Evolutionary conservation across 2,113 vertebrate species (phyloP).

Genomic region (Leptosomus discolor): DNA sequence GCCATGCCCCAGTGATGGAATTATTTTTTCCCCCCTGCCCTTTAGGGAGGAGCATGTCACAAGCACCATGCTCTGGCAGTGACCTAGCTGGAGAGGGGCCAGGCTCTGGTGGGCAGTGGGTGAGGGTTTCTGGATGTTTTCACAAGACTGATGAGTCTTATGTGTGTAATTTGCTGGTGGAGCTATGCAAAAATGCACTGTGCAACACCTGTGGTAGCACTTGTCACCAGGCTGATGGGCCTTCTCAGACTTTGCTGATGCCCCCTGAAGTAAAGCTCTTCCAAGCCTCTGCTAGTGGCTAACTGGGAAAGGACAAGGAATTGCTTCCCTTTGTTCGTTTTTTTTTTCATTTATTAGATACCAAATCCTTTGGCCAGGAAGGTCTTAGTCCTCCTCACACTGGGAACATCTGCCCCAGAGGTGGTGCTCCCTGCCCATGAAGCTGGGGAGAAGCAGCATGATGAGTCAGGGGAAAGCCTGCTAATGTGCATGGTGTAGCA

Average conservation of each 20-base stretch:
- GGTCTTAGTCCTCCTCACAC: background rate
- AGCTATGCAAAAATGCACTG: background rate
- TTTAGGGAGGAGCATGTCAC: background rate
- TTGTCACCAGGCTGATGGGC: background rate
- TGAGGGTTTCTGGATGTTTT: background rate
- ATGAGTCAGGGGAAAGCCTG: background rate
- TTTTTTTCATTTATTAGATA: background rate
- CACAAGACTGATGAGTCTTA: background rate
- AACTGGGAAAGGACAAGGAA: background rate
- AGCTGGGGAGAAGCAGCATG: background rate
- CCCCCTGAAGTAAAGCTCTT: background rate
- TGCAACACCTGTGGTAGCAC: accelerated
- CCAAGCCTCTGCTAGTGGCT: background rate
- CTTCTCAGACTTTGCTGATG: background rate
- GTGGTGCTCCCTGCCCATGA: accelerated
- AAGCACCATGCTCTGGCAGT: background rate
- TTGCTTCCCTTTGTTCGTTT: accelerated
- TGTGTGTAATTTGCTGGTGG: background rate
- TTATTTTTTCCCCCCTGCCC: background rate
- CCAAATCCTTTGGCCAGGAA: background rate
- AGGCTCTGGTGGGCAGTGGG: accelerated
- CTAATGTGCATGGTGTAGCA: background rate
- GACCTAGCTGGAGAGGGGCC: background rate
- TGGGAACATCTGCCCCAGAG: accelerated
- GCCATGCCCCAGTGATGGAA: background rate